Base-by-base conservation (phyloP, 1,140 invertebrate species). In the Cyclina sinensis region DNA sequence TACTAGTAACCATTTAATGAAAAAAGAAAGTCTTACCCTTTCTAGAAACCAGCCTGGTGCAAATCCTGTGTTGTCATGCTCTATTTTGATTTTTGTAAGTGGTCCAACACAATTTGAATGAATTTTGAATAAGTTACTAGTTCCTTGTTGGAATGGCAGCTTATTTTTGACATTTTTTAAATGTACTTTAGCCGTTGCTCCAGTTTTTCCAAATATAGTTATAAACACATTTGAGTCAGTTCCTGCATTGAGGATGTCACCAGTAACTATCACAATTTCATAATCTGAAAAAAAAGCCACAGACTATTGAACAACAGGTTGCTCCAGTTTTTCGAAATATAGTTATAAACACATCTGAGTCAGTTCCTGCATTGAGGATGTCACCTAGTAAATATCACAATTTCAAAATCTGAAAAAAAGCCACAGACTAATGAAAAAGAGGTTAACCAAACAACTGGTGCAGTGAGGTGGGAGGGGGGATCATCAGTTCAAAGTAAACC, bases 31-130 rank as follows among this genome's bases (percentile, higher is more conserved):
- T 86, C 93, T 90, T 81, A 95, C 94, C 91, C 94, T 93, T 74
- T 95, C 95, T n/a, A 96, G 74, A 87, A 91, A 96, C 95, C 95
- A 96, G 16, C 95, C 95, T n/a, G 95, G 88, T 1, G 85, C 92
- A 21, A 94, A 74, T 30, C 95, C 95, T n/a, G 93, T 94, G 76
- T 96, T 95, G 89, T 96, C 95, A 90, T 96, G 95, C 70, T 95
- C 94, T 30, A 96, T 92, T 62, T 93, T 88, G 1, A 96, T 88
- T 90, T 96, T 96, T 11, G 83, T 94, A 91, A 96, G 92, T 16
- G 94, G 93, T 37, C 95, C 95, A 48, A 96, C 94, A 92, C 95
- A 95, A 48, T 92, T 94, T 16, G 93, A 86, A 57, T 93, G 92
- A 14, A 96, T 68, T 54, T 89, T 92, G 76, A 96, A 95, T 0